Conservation (phyloP, 2,797 vertebrate species). For the Antennarius maculatus region DNA sequence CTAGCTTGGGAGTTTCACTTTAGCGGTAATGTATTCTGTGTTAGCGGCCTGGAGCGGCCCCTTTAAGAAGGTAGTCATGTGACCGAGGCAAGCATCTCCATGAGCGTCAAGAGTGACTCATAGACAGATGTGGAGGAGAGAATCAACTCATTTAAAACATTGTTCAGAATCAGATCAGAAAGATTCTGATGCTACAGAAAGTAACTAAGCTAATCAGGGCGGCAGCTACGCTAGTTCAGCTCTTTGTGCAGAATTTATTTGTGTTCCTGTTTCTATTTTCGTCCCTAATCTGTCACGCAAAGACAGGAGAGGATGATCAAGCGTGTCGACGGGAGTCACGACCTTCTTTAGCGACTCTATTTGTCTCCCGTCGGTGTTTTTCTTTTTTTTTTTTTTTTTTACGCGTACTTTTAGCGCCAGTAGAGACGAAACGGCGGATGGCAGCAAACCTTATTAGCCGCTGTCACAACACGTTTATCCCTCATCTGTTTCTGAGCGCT, state of each 20-base stretch:
- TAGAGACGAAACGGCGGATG: slow-evolving; percentile 44
- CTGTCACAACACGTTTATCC: slow-evolving; percentile 86
- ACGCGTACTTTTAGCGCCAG: slow-evolving; percentile 18
- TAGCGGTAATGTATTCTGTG: no score
- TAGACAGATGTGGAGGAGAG: no score
- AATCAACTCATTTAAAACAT: neutral
- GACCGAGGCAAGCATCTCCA: neutral
- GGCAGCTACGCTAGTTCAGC: slow-evolving; percentile 21
- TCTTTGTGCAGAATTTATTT: slow-evolving; percentile 62
- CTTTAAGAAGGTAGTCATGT: no score
- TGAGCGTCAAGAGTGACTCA: neutral
- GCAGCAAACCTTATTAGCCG: slow-evolving; percentile 80
- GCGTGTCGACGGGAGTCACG: slow-evolving; percentile 49
- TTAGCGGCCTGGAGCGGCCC: no score
- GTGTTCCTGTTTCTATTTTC: slow-evolving; percentile 61
- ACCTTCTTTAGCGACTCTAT: slow-evolving; percentile 37
- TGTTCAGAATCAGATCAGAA: neutral
- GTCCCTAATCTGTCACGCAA: slow-evolving; percentile 58
- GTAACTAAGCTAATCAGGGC: slow-evolving; percentile 21
- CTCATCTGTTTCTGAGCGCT: slow-evolving; percentile 79
- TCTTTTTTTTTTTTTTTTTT: slow-evolving; percentile 33
- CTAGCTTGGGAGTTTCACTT: no score
- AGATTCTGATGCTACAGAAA: neutral
- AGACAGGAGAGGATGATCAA: slow-evolving; percentile 59
- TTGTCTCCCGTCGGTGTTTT: slow-evolving; percentile 43